Conservation (phyloP, 1,140 invertebrate genomes). For the Ceratina calcarata region DNA sequence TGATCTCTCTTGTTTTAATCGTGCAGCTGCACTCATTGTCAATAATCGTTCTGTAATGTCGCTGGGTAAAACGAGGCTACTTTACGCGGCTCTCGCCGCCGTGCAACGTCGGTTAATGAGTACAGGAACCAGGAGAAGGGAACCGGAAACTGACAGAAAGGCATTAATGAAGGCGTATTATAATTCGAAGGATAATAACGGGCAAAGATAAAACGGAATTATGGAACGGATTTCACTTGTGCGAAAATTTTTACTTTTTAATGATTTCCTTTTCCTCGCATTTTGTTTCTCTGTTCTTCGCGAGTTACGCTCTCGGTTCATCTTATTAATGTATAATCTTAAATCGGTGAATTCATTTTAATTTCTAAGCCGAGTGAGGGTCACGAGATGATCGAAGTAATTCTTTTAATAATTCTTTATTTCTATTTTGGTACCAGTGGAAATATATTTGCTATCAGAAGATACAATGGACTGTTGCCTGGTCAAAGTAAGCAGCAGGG, state of each 20-base stretch:
- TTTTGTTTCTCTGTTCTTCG: not conserved
- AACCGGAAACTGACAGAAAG: not conserved
- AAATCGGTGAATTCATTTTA: too few relatives aligned
- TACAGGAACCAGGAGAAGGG: too few relatives aligned
- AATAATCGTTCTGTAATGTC: conserved; percentile 30
- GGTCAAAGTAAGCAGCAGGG: too few relatives aligned
- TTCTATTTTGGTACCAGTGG: too few relatives aligned
- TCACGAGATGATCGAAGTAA: too few relatives aligned
- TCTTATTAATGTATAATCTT: too few relatives aligned
- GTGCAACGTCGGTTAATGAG: not conserved
- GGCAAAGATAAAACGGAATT: not conserved
- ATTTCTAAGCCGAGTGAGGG: too few relatives aligned
- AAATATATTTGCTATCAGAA: too few relatives aligned
- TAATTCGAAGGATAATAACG: not conserved
- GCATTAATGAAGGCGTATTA: not conserved
- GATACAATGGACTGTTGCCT: too few relatives aligned
- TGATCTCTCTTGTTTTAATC: not conserved
- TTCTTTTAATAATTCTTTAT: too few relatives aligned
- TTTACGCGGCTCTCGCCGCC: not conserved
- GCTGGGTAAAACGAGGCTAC: not conserved
- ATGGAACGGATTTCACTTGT: not conserved
- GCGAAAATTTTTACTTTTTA: not conserved
- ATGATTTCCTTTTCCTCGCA: not conserved
- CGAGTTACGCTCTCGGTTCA: too few relatives aligned
- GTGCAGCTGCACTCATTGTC: not conserved